Base-by-base conservation (phyloP, 1,140 invertebrate species). In the Himalopsyche phryganea region DNA sequence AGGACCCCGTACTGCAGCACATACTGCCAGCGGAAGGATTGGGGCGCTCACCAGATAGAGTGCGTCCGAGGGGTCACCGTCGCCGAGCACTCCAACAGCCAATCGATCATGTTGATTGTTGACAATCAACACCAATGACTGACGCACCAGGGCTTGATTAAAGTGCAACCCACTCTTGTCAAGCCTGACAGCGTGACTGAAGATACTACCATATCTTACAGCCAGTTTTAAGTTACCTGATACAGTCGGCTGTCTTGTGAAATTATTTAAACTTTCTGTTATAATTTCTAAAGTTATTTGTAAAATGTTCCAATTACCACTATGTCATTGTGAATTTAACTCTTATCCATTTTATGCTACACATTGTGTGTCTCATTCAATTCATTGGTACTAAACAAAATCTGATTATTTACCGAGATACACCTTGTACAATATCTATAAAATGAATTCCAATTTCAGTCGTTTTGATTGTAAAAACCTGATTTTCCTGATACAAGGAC, bases 1-100 rank as follows among this genome's bases (percentile, higher is more conserved):
- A 80, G 88, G 48, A 91, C 89, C 2, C 89, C 88, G 23, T 93
- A 93, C 66, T 93, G 91, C 69, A 91, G 90, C 2, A 88, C 86
- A 11, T 92, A 90, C 71, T 93, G 90, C 71, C 90, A 93, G 72
- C 81, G 88, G 45, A 92, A 92, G 74, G 90, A 93, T 73, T 93
- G 90, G 90, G 82, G 81, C 17, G 81, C 84, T 18, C 90, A 93
- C 73, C 89, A 92, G 69, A 86, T 91, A 35, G 89, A 92, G 69
- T 93, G 90, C 72, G 84, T 89, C 17, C 78, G 86, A 38, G 79
- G 81, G 17, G 81, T 84, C 11, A 68, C 82, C 0, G 84, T 84
- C 49, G 70, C 74, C 1, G 83, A 70, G 28, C 73, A 76, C 59
- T 71, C 74, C 50, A 65, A 57, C 40, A 28, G 23, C 23, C 23